Base-by-base conservation (phyloP, 2,113 vertebrate species). In the Ophiodon elongatus region DNA sequence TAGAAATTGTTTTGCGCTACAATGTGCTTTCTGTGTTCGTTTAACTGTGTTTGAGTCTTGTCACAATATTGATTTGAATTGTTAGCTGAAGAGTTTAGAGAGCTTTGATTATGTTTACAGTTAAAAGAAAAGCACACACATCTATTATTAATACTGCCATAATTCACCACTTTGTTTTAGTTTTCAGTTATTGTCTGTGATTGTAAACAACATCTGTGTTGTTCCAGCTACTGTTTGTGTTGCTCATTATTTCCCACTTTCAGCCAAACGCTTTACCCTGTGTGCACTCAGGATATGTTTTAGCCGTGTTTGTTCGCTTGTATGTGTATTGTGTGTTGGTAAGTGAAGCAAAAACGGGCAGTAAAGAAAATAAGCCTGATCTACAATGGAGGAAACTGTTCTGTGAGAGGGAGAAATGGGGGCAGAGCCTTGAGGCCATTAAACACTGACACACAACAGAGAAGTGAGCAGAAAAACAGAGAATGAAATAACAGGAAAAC, bases 301-400 rank as follows among this genome's bases (percentile, higher is more conserved):
- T 8, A 25, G 62, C 56, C 9, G 33, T 11, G 37, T 65, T 29
- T 59, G 52, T 57, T 14, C 21, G 21, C 65, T 74, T 80, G 41
- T 74, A n/a, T 37, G 27, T 41, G 60, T 64, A 13, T 68, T 78
- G 31, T 82, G 37, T 73, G 72, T 77, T 66, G 35, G 23, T 33
- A 27, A 19, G 75, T 15, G 33, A 73, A 73, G 71, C 68, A 59
- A 91, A 85, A 91, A 71, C 72, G 85, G 84, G 37, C 52, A 70
- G 74, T 29, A 57, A 69, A 39, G 73, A 82, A 91, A 89, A 82
- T 64, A 68, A 76, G 35, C 56, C 50, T 50, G 17, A 35, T 74
- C 8, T 43, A 21, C 3, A 68, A 56, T 62, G n/a, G 70, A 88
- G 71, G 84, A 91, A 89, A 43, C 78, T 10, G 3, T 75, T 91